Evolutionary conservation across 2,797 vertebrate genomes (phyloP), one percentile per base, ranked within the genome.

Genomic region (Bryconaethiops microstoma): DNA sequence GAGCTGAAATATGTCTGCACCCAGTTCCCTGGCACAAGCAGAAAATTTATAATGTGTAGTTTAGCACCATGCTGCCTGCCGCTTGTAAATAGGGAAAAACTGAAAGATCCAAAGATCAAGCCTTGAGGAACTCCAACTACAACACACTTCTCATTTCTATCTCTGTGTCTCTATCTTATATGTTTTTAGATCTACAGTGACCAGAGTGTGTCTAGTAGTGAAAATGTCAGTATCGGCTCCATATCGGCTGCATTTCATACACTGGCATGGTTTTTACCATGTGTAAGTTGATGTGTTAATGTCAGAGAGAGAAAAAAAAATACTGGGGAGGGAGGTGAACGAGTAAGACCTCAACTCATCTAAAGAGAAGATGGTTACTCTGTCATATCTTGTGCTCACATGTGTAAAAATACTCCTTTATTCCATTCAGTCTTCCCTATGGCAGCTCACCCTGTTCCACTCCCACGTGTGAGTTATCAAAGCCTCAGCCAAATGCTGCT

Each of bases 391-490:
- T 82, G 86, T 84, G 87, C 80, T 71, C 88, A 85, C 86, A 87
- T 88, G 88, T 85, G 86, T 80, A 86, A 88, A 79, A 89, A 89
- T 84, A 81, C 80, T 85, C 86, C 86, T 89, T 87, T 87, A 88
- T 88, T 83, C 84, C 78, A 87, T 91, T 91, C 84, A 88, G 57
- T 75, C 60, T 73, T 67, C 5, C 80, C 65, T 79, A 69, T 79
- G 82, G 84, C 80, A 74, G 75, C 87, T 87, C 77, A 74, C 59
- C 62, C 75, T 76, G 69, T 80, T 78, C 79, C 76, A 81, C 88
- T 89, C 90, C 91, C 88, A 91, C 88, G 25, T 86, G 85, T 55
- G 50, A 75, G 85, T 91, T 89, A 86, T 90, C 86, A 86, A 82
- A 90, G 91, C 63, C 83, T 72, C 19, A 82, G 17, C 83, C 82